Evolutionary conservation across 2,113 vertebrate genomes (phyloP).

Genomic region (Callocephalon fimbriatum): DNA sequence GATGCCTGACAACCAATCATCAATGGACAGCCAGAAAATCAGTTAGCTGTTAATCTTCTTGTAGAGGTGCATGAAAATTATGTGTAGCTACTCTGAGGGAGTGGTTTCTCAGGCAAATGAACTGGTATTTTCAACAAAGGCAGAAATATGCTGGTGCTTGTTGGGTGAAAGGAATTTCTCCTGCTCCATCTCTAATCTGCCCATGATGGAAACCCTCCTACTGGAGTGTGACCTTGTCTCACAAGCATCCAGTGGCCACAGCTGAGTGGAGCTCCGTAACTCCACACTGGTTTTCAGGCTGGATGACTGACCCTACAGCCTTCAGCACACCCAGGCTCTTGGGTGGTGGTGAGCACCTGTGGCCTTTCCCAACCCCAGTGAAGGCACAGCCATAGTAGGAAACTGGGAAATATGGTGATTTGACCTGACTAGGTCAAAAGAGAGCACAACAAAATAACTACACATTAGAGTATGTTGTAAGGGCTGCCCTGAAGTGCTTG

Average conservation of each 20-base stretch:
- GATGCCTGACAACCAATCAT: conserved; percentile 4
- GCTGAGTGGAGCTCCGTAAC: background rate
- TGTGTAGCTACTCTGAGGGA: background rate
- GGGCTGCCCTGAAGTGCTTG: background rate
- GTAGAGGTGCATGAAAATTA: background rate
- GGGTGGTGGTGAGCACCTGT: background rate
- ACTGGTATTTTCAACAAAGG: background rate
- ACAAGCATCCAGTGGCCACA: background rate
- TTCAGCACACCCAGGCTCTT: background rate
- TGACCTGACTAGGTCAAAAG: background rate
- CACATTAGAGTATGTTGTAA: rapidly evolving
- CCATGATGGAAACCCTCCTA: background rate
- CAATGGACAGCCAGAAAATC: background rate
- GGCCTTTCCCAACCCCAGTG: background rate
- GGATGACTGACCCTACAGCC: background rate
- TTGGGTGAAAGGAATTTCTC: background rate
- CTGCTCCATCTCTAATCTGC: background rate
- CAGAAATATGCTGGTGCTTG: background rate
- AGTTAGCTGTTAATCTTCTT: background rate
- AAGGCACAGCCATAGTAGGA: background rate
- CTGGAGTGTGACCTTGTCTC: background rate
- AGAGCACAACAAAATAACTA: background rate
- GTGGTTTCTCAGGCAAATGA: background rate
- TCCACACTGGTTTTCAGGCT: background rate
- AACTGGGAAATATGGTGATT: background rate